Evolutionary conservation across 2,113 vertebrate genomes (phyloP).

Genomic region (Boulengeromyrus knoepffleri): DNA sequence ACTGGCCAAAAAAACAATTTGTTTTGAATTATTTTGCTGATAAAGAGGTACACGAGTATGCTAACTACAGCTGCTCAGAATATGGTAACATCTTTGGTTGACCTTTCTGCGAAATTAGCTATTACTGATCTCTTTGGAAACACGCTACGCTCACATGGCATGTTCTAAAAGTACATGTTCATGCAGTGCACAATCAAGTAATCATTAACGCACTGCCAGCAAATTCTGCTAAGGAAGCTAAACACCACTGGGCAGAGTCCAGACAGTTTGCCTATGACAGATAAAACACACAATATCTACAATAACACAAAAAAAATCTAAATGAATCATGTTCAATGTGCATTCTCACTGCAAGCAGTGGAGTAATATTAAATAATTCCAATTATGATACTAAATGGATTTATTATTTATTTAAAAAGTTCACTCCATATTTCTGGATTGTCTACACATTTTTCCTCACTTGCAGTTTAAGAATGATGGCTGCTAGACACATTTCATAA

Average conservation of each 20-base stretch:
- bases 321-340: not conserved
- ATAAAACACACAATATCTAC: not conserved
- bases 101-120: not conserved
- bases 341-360: not conserved
- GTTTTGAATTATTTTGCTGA: not conserved
- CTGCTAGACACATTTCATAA: not conserved
- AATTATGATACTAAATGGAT: not conserved
- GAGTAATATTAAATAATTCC: not conserved
- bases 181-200: not conserved
- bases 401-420: not conserved
- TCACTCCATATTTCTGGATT: not conserved
- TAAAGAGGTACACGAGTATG: not conserved
- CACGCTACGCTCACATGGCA: not conserved
- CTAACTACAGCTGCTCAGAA: not conserved
- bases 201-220: not conserved
- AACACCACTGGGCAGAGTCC: not conserved
- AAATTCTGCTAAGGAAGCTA: not conserved
- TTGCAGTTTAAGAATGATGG: not conserved
- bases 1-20: not conserved
- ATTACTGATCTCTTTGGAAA: not conserved
- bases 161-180: not conserved
- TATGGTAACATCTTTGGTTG: not conserved
- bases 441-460: not conserved
- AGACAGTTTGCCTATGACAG: not conserved
- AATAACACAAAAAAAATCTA: not conserved